These are phyloP conservation scores for Polypedilum vanderplanki DNA, from an alignment of 1,140 invertebrate species.

Conservation along the genomic window DNA sequence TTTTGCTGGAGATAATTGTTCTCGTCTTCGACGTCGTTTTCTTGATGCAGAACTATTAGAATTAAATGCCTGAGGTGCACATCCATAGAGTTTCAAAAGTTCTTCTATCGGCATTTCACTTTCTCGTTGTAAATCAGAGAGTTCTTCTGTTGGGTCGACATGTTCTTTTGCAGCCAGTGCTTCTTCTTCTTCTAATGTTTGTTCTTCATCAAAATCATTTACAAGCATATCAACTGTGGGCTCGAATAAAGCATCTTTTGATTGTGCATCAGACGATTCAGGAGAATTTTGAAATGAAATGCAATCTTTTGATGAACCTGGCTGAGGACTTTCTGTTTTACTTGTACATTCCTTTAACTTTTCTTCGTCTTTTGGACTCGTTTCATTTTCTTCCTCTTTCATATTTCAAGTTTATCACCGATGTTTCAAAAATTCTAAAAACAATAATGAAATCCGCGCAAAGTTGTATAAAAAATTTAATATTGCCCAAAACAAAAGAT, in stretches of 20 bases:
- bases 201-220: slow-evolving; percentile 94
- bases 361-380: not conserved
- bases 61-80: not conserved
- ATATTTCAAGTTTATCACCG: not conserved
- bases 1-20: slow-evolving; percentile 33
- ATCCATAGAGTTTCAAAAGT: slow-evolving; percentile 80
- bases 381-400: not conserved
- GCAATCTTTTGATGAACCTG: too few species aligned
- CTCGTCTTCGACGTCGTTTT: not conserved
- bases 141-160: slow-evolving; percentile 74
- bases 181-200: slow-evolving; percentile 93
- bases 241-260: slow-evolving; percentile 49
- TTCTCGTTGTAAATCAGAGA: slow-evolving; percentile 81
- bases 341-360: not conserved
- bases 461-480: not conserved
- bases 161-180: slow-evolving; percentile 76
- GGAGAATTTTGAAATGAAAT: not conserved
- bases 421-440: not conserved
- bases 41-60: not conserved
- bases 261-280: not conserved
- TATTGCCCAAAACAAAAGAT: not conserved
- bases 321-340: not conserved
- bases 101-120: slow-evolving; percentile 90
- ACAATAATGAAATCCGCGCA: not conserved
- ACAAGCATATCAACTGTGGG: slow-evolving; percentile 83